Conservation (phyloP, 2,797 vertebrate genomes). For the Limnodromus scolopaceus region DNA sequence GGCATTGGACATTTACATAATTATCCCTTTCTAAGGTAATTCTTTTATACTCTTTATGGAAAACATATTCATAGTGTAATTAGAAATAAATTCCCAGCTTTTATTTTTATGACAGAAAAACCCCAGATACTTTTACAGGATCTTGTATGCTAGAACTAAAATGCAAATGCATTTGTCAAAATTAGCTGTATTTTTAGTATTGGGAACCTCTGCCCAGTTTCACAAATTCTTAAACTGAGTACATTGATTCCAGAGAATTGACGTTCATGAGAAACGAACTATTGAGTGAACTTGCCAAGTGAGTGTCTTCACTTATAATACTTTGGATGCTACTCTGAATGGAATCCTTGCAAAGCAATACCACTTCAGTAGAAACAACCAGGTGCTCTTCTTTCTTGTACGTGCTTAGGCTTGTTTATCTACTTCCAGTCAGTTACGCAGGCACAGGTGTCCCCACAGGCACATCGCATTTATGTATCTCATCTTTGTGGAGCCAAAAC, state of each 20-base stretch:
- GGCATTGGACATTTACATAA: neutral
- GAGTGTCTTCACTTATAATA: neutral
- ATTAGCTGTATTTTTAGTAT: neutral
- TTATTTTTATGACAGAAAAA: neutral
- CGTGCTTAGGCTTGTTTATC: neutral
- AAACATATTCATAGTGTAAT: neutral
- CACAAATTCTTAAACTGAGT: neutral
- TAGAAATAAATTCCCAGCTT: neutral
- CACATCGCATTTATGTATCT: neutral
- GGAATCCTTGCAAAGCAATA: neutral
- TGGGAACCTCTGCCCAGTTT: neutral
- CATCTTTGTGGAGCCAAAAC: neutral
- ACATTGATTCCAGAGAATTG: neutral
- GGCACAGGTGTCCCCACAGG: neutral
- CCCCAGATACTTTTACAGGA: neutral
- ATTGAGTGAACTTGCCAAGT: neutral
- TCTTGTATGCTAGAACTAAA: neutral
- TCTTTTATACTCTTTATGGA: neutral
- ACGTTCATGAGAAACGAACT: neutral
- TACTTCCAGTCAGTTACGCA: neutral
- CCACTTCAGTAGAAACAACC: neutral
- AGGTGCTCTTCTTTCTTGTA: neutral
- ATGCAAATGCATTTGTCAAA: neutral
- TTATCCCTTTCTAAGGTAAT: neutral
- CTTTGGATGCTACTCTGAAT: neutral